Evolutionary conservation across 2,888 invertebrate species (phyloP), one percentile per base, ranked within the genome.

Genomic region (Spatulosminthurus flaviceps): DNA sequence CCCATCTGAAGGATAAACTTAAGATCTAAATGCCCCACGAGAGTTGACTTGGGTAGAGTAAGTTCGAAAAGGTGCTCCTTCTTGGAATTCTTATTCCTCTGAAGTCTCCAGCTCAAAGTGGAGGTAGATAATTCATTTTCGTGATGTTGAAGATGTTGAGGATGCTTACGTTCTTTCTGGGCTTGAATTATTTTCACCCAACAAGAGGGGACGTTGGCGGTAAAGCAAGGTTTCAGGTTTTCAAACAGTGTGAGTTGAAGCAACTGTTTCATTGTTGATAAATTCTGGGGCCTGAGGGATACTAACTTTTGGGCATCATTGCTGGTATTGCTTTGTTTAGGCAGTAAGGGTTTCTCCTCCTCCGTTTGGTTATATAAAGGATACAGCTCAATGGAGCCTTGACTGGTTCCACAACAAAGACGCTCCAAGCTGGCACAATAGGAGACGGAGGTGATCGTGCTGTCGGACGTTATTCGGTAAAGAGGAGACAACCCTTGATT

Each of bases 131-230:
- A 51, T 76, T 85, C 84, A 67, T 76, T 83, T 61, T 85, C 84
- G n/a, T 83, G 82, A 79, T 90, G 90, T 86, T 92, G 92, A 77
- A 93, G 88, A 87, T 92, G 92, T 86, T 95, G 95, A 0, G 96
- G 95, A 87, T 96, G 94, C 51, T 95, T 92, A 22, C 96, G 90
- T 85, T 96, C 95, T 79, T 95, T 92, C 87, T 96, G 95, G 5
- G 95, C 95, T 83, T 96, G 96, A 85, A 96, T 95, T 86, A 96
- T 91, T 87, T 96, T 96, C 83, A 93, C 94, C 97, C 97, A 97
- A 19, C 71, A 96, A 2, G 95, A 93, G 0, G 96, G 95, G 1
- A 96, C 95, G 21, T 95, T 95, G 0, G 95, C 95, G 76, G 94
- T 92, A 87, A 95, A 96, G 0, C 91, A 89, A 0, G 91, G 91